Evolutionary conservation across 2,113 vertebrate species (phyloP).

Genomic region (Microtus ochrogaster): DNA sequence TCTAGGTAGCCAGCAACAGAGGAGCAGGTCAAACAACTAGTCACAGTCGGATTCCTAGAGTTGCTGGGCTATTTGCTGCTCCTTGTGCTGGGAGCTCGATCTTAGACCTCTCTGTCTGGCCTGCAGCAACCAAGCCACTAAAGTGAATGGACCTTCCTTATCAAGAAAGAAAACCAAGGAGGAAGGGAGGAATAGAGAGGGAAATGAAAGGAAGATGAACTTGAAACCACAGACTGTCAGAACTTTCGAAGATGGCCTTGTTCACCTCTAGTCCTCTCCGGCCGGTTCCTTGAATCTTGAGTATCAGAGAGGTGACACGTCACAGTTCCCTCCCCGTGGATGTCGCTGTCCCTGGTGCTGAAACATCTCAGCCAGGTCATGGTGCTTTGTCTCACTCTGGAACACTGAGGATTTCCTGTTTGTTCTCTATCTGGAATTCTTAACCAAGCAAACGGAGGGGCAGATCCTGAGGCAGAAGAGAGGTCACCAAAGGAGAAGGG

Average conservation of each 20-base stretch:
- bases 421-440: conserved; percentile 31
- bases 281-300: neutral
- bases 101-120: neutral
- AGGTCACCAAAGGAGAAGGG: neutral
- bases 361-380: neutral
- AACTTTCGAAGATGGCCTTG: neutral
- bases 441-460: neutral
- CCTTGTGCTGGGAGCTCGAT: neutral
- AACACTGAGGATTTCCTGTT: neutral
- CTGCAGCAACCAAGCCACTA: neutral
- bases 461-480: neutral
- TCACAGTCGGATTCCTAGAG: neutral
- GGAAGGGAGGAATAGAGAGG: neutral
- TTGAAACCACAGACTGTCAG: neutral
- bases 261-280: neutral
- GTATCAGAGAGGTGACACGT: neutral
- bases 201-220: neutral
- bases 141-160: neutral
- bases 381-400: neutral
- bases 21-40: neutral
- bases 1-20: neutral
- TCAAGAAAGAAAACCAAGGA: neutral
- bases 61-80: neutral
- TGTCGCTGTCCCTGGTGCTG: conserved; percentile 76
- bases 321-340: rapidly evolving